phyloP scores from a whole-genome alignment of 1,140 invertebrate species.

The Drosophila aff. region DNA sequence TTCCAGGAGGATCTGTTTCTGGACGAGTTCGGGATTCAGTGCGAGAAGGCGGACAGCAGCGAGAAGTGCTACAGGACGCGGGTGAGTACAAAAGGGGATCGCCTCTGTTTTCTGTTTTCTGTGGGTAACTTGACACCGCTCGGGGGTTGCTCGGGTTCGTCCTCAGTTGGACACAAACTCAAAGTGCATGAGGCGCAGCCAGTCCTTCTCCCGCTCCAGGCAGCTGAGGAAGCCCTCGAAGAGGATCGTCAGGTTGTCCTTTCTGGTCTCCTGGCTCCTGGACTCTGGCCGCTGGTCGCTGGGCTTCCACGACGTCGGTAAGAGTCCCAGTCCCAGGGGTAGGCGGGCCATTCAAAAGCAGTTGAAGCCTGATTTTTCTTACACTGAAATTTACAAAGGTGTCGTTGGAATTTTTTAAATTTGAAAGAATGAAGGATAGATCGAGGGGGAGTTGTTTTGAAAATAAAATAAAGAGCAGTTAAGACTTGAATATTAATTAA shows the following conservation, averaged over 20 bases:
- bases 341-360: not conserved
- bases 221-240: constrained; percentile 53
- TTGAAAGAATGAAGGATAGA: not conserved
- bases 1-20: constrained; percentile 80
- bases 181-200: constrained; percentile 54
- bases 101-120: not conserved
- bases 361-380: not conserved
- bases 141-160: not conserved
- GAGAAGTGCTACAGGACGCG: constrained; percentile 75
- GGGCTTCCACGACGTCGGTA: too few relatives aligned
- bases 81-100: constrained; percentile 45
- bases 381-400: not conserved
- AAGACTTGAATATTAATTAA: not conserved
- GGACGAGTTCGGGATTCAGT: constrained; percentile 75
- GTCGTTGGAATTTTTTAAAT: too few relatives aligned
- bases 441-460: accelerated
- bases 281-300: not conserved
- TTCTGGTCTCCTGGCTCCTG: not conserved
- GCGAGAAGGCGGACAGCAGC: constrained; percentile 70
- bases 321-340: not conserved
- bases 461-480: not conserved
- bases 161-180: constrained; percentile 59
- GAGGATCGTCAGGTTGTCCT: constrained; percentile 18
- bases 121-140: constrained; percentile 3
- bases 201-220: constrained; percentile 53